Conservation (phyloP, 35 echinoderm and acorn worm species). For the Strongylocentrotus purpuratus region DNA sequence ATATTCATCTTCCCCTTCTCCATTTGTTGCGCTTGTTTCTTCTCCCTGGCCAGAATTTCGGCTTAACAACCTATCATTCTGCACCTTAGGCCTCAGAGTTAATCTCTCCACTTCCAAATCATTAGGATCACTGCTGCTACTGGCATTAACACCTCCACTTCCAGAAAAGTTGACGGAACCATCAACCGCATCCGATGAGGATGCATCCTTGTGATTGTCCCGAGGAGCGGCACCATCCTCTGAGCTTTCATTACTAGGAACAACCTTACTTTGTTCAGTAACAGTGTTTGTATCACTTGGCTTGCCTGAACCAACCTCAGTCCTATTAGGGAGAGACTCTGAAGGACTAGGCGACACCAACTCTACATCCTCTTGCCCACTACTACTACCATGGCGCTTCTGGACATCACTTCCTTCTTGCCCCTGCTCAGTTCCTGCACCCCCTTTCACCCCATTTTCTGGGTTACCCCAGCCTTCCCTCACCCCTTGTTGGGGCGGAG, state of each 20-base stretch:
- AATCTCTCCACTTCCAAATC: slow-evolving; percentile 64
- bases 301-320: neutral
- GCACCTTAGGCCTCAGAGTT: neutral
- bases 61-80: neutral
- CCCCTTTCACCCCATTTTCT: neutral
- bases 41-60: neutral
- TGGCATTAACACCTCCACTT: neutral
- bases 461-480: neutral
- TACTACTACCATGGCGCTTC: neutral
- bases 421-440: neutral
- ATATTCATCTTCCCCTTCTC: slow-evolving; percentile 52
- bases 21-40: neutral
- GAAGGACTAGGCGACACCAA: neutral
- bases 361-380: slow-evolving; percentile 1
- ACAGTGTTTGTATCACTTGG: neutral
- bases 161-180: neutral
- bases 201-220: neutral
- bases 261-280: neutral
- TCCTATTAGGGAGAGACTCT: slow-evolving; percentile 14
- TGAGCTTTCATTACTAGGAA: neutral
- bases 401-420: neutral
- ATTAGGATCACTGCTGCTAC: slow-evolving; percentile 46
- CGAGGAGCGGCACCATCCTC: neutral
- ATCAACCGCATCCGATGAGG: neutral
- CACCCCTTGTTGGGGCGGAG: neutral